Evolutionary conservation across 2,888 invertebrate genomes (phyloP).

Genomic region (Amiota communis): DNA sequence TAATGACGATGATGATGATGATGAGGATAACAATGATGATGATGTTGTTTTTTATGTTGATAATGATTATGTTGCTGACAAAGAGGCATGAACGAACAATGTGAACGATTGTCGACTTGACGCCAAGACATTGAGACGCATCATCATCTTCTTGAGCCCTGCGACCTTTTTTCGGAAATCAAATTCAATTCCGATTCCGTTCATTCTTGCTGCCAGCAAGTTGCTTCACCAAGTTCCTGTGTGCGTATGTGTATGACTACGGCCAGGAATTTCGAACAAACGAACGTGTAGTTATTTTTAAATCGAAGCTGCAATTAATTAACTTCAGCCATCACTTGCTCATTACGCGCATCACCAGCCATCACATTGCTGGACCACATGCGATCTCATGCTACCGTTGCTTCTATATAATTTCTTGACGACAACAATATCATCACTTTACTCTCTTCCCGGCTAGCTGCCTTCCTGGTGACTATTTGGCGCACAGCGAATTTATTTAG

Average conservation of each 20-base stretch:
- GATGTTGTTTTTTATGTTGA: conserved; percentile 45
- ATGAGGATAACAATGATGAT: conserved; percentile 31
- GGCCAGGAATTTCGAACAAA: conserved; percentile 57
- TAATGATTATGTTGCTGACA: conserved; percentile 43
- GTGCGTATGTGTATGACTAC: conserved; percentile 47
- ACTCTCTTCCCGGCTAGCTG: no score
- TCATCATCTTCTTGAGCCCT: conserved; percentile 36
- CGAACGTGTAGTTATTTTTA: conserved; percentile 64
- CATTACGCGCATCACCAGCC: conserved; percentile 62
- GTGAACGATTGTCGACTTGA: neutral
- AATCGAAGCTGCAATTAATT: conserved; percentile 65
- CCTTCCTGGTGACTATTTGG: no score
- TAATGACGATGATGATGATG: conserved; percentile 12
- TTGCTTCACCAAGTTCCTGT: conserved; percentile 29
- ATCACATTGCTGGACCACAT: conserved; percentile 63
- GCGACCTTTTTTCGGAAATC: conserved; percentile 35
- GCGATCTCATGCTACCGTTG: conserved; percentile 43
- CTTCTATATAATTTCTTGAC: conserved; percentile 16
- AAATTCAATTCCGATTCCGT: conserved; percentile 52
- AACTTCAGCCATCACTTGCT: conserved; percentile 66
- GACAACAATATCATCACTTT: no score
- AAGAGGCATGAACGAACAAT: neutral
- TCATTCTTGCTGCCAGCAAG: conserved; percentile 48
- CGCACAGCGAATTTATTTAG: conserved; percentile 39
- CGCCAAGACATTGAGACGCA: neutral